phyloP scores from a whole-genome alignment of 2,797 vertebrate genomes.

The Tragopan temminckii region DNA sequence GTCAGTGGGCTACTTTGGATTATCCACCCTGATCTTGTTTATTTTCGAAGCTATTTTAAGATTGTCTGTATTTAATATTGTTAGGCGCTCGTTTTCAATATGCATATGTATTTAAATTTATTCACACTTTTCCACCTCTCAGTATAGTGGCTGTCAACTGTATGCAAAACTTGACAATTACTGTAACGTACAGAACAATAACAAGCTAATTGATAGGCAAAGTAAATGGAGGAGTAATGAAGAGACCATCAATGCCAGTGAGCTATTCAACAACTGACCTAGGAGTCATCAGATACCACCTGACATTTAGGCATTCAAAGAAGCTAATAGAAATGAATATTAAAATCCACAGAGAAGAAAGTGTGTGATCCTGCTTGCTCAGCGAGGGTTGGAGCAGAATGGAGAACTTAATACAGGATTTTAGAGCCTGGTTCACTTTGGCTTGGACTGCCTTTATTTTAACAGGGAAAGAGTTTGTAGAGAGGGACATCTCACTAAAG shows the following conservation, averaged over 20 bases:
- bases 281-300: background rate
- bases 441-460: background rate
- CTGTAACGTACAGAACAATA: conserved; percentile 23
- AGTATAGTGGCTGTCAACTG: background rate
- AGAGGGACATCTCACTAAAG: background rate
- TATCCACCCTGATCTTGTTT: background rate
- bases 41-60: background rate
- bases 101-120: conserved; percentile 62
- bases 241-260: background rate
- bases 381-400: background rate
- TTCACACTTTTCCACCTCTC: background rate
- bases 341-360: background rate
- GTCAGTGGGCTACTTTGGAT: background rate
- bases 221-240: background rate
- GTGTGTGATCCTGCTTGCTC: background rate
- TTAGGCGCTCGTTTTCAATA: background rate
- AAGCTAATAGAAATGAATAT: background rate
- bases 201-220: conserved; percentile 17
- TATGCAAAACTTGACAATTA: conserved; percentile 48
- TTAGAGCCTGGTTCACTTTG: background rate
- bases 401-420: background rate
- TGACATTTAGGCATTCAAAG: background rate
- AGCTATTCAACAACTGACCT: background rate
- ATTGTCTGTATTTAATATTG: background rate
- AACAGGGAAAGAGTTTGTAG: accelerated